phyloP scores from a whole-genome alignment of 2,888 invertebrate genomes.

The Toxonevra muliebris region DNA sequence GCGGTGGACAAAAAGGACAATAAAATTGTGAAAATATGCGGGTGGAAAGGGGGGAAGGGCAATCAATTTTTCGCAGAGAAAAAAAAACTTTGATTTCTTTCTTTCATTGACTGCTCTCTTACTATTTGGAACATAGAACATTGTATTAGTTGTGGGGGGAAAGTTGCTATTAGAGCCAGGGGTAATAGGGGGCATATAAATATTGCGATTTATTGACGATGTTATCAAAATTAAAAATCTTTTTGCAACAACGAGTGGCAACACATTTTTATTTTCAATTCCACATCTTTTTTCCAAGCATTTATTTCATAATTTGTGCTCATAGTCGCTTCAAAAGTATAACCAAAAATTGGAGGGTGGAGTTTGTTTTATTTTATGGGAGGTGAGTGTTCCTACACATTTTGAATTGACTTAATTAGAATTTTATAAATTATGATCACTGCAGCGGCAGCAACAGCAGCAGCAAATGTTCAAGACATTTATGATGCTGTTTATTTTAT shows the following conservation, averaged over 20 bases:
- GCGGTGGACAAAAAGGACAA: background rate
- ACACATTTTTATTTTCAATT: slow-evolving; percentile 8
- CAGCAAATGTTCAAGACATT: slow-evolving; percentile 24
- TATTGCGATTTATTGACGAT: slow-evolving; percentile 43
- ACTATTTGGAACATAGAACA: no score
- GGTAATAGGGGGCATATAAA: no score
- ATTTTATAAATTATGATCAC: slow-evolving; percentile 49
- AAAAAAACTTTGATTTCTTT: no score
- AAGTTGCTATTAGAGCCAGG: no score
- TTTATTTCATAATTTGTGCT: slow-evolving; percentile 22
- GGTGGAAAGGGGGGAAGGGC: no score
- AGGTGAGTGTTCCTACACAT: background rate
- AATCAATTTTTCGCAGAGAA: no score
- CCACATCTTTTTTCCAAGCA: slow-evolving; percentile 11
- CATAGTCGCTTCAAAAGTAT: background rate
- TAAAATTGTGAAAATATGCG: background rate
- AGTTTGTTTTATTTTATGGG: background rate
- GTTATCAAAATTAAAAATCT: slow-evolving; percentile 48
- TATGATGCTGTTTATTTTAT: slow-evolving; percentile 22
- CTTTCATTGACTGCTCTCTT: no score
- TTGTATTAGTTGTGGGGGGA: no score
- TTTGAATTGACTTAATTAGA: slow-evolving; percentile 36
- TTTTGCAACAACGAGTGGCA: no score
- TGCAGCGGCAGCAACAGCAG: slow-evolving; percentile 38
- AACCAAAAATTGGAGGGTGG: background rate